phyloP scores from a whole-genome alignment of 2,888 invertebrate species.

The Pristionchus fissidentatus region DNA sequence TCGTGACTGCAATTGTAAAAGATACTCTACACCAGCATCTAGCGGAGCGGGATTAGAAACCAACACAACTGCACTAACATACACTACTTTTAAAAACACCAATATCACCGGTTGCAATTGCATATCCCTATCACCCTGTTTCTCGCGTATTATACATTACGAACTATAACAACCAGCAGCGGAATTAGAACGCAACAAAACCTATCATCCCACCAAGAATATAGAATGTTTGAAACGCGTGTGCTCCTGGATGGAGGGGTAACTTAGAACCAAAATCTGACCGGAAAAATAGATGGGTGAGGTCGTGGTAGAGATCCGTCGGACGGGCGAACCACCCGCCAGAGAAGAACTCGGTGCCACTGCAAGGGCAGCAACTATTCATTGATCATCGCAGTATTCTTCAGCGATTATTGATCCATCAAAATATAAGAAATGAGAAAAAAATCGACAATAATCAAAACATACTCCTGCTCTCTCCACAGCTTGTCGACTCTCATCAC shows the following conservation, averaged over 20 bases:
- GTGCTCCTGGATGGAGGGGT: too few relatives aligned
- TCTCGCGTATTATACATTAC: not conserved
- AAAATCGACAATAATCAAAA: slow-evolving; percentile 61
- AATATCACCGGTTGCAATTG: too few relatives aligned
- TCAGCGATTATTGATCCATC: not conserved
- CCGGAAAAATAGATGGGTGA: slow-evolving; percentile 85
- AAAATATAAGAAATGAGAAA: not conserved
- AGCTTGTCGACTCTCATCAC: slow-evolving; percentile 93
- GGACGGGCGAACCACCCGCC: slow-evolving; percentile 94
- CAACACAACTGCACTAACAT: too few relatives aligned
- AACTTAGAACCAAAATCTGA: slow-evolving; percentile 89
- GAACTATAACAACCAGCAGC: too few relatives aligned
- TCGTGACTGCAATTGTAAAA: slow-evolving; percentile 20
- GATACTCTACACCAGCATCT: not conserved
- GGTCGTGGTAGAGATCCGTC: slow-evolving; percentile 85
- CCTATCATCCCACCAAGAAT: too few relatives aligned
- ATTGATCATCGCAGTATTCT: not conserved
- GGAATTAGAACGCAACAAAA: too few relatives aligned
- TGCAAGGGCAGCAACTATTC: slow-evolving; percentile 77
- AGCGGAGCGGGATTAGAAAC: too few relatives aligned
- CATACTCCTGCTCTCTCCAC: slow-evolving; percentile 92
- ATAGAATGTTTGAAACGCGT: too few relatives aligned
- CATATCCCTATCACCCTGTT: too few relatives aligned
- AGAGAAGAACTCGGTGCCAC: slow-evolving; percentile 90
- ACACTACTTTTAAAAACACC: too few relatives aligned